A percentile compares a stretch with the other conserved stretches of the same genome.
Conservation (phyloP, 2,888 invertebrate genomes). For the Acanthosoma haemorrhoidale region DNA sequence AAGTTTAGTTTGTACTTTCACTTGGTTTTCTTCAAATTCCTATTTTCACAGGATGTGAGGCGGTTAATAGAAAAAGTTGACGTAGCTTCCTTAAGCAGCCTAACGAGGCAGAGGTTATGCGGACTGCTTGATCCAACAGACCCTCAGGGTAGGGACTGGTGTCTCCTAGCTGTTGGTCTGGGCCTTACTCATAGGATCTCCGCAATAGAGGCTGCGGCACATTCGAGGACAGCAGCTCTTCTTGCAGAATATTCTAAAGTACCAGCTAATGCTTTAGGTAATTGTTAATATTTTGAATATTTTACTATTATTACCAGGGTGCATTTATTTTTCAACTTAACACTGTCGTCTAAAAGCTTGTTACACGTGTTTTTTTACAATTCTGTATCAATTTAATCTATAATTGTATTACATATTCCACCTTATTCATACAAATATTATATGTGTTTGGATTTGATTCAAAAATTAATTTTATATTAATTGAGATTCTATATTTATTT, state of each 20-base stretch:
- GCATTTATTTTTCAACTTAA: too few relatives aligned
- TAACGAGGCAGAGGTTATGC: conserved; percentile 58
- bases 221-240: conserved; percentile 34
- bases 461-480: too few relatives aligned
- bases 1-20: too few relatives aligned
- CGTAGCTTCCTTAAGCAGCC: conserved; percentile 45
- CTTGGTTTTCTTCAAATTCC: too few relatives aligned
- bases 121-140: conserved; percentile 66
- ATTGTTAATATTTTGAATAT: neutral
- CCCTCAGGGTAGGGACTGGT: conserved; percentile 69
- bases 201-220: conserved; percentile 31
- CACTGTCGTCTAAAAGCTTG: too few relatives aligned
- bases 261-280: conserved; percentile 33
- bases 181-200: conserved; percentile 49
- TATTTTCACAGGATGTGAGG: conserved; percentile 17
- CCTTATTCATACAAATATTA: too few relatives aligned
- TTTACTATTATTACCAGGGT: too few relatives aligned
- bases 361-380: too few relatives aligned
- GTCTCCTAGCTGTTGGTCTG: conserved; percentile 64
- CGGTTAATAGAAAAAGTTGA: conserved; percentile 16
- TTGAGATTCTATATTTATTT: too few relatives aligned
- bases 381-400: too few relatives aligned
- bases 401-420: too few relatives aligned
- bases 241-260: conserved; percentile 31
- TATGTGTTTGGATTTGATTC: too few relatives aligned